phyloP scores from a whole-genome alignment of 2,797 vertebrate species.

The Acrossocheilus fasciatus region DNA sequence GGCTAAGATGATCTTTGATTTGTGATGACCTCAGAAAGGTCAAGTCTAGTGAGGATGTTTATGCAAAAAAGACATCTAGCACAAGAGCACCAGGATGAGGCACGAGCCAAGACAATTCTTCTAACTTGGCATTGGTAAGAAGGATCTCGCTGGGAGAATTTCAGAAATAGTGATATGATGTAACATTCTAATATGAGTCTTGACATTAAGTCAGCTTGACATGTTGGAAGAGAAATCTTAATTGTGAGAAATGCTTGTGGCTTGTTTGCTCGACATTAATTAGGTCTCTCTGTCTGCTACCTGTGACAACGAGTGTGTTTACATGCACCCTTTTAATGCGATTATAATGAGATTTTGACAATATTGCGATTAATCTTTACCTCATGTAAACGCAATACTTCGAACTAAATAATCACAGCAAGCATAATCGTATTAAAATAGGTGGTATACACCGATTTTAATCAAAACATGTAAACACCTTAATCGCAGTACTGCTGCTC shows the following conservation, averaged over 20 bases:
- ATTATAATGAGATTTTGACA: too few species aligned
- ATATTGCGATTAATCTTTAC: too few species aligned
- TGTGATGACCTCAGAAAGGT: conserved; percentile 13
- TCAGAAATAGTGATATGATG: not conserved
- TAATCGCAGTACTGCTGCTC: too few species aligned
- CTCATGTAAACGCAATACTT: too few species aligned
- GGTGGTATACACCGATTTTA: too few species aligned
- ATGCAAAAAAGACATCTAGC: not conserved
- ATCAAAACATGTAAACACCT: too few species aligned
- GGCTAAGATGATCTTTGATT: conserved; percentile 8
- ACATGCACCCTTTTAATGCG: too few species aligned
- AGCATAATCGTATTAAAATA: too few species aligned
- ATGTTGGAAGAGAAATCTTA: conserved; percentile 24
- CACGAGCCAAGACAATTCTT: not conserved
- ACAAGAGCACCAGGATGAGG: not conserved
- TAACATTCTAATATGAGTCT: not conserved
- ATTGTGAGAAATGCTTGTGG: conserved; percentile 35
- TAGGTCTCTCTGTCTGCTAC: not conserved
- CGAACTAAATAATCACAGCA: too few species aligned
- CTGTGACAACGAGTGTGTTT: too few species aligned
- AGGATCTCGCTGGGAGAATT: not conserved
- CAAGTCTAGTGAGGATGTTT: conserved; percentile 10
- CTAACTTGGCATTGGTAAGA: not conserved
- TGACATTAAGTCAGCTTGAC: conserved; percentile 29
- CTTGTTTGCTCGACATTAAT: conserved; percentile 55